A percentile compares a stretch with the other conserved stretches of the same genome.
phyloP scores from a whole-genome alignment of 2,888 invertebrate species.

The Tribolium freemani region DNA sequence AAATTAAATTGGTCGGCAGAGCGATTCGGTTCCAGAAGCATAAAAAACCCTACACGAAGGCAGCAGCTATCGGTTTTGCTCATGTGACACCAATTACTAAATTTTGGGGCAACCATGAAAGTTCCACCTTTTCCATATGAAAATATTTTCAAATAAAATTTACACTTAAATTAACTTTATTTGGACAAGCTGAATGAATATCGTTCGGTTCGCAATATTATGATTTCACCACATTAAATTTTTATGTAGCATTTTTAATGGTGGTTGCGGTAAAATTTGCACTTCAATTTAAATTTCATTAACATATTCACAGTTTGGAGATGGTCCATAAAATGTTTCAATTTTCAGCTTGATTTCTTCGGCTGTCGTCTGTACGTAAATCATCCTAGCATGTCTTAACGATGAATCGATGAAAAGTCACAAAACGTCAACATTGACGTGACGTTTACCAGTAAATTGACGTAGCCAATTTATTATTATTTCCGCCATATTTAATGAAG shows the following conservation, averaged over 20 bases:
- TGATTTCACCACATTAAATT: slow-evolving; percentile 4
- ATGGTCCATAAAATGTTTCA: not conserved
- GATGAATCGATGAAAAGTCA: not conserved
- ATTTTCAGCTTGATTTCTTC: not conserved
- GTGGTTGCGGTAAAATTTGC: not conserved
- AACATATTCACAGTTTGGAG: slow-evolving; percentile 11
- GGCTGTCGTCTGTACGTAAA: not conserved
- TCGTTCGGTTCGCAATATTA: slow-evolving; percentile 1
- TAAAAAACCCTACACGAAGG: not conserved
- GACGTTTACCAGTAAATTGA: not conserved
- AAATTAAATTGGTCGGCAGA: slow-evolving; percentile 3
- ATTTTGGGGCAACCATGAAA: not conserved
- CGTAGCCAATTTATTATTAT: not conserved
- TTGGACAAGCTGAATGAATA: slow-evolving; percentile 10
- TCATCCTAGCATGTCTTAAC: not conserved
- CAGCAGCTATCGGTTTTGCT: not conserved
- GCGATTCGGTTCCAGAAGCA: not conserved
- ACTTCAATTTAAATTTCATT: slow-evolving; percentile 24
- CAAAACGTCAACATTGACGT: not conserved
- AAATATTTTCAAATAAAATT: slow-evolving; percentile 23
- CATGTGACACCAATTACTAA: slow-evolving; percentile 17
- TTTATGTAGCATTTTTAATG: slow-evolving; percentile 2
- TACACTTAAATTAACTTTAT: slow-evolving; percentile 31
- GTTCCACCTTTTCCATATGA: slow-evolving; percentile 19
- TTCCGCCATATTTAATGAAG: not conserved